A percentile compares a stretch with the other conserved stretches of the same genome.
phyloP scores from a whole-genome alignment of 2,888 invertebrate species.

The Ypsolopha scabrella region DNA sequence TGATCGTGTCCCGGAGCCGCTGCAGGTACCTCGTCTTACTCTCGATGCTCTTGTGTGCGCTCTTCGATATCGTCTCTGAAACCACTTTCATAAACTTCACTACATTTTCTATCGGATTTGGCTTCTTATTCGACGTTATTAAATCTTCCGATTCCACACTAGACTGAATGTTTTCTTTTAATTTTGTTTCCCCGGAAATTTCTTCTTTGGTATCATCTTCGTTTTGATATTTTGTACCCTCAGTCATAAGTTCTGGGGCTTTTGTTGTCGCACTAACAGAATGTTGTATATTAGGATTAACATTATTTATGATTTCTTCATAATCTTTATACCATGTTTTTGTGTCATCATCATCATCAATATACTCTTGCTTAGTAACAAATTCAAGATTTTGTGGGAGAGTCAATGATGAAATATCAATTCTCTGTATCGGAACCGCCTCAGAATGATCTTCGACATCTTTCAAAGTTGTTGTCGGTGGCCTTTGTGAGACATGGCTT shows the following conservation, averaged over 20 bases:
- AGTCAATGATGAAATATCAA: neutral
- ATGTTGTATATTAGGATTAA: too few relatives aligned
- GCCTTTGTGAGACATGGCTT: too few relatives aligned
- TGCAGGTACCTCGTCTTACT: constrained; percentile 72
- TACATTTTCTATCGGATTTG: constrained; percentile 32
- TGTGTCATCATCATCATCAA: constrained; percentile 3
- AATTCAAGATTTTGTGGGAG: constrained; percentile 4
- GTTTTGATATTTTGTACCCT: neutral
- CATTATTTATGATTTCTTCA: neutral
- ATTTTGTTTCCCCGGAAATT: too few relatives aligned
- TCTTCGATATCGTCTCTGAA: constrained; percentile 45
- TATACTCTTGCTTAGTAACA: constrained; percentile 9
- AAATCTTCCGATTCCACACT: too few relatives aligned
- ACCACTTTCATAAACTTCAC: constrained; percentile 43
- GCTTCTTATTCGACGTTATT: constrained; percentile 14
- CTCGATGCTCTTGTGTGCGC: constrained; percentile 45
- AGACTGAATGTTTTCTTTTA: too few relatives aligned
- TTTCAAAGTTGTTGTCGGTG: too few relatives aligned
- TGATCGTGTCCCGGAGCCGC: constrained; percentile 68
- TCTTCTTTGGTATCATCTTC: neutral
- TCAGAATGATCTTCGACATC: too few relatives aligned
- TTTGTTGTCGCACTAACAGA: too few relatives aligned
- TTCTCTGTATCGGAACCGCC: neutral
- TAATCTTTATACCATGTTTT: neutral
- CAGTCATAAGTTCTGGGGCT: too few relatives aligned